phyloP scores from a whole-genome alignment of 2,113 vertebrate species.

The Caloenas nicobarica region DNA sequence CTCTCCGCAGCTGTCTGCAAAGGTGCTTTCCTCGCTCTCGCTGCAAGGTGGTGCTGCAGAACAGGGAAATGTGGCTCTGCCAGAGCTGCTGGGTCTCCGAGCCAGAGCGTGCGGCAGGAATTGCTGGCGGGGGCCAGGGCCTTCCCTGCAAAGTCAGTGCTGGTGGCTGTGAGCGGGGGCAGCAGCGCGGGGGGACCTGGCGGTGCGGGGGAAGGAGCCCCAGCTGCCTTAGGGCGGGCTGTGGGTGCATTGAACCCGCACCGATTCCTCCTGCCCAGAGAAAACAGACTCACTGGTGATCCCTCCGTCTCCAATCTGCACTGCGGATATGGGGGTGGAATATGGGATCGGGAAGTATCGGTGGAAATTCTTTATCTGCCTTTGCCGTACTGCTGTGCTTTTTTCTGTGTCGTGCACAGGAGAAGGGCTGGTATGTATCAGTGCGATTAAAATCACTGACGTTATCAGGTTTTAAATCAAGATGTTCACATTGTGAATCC shows the following conservation, averaged over 20 bases:
- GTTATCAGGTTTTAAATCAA: rapidly evolving
- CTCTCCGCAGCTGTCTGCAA: rapidly evolving
- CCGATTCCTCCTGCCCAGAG: not conserved
- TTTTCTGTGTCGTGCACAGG: rapidly evolving
- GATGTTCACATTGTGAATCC: rapidly evolving
- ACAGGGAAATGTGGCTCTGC: constrained; percentile 31
- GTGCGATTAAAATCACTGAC: not conserved
- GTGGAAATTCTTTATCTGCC: not conserved
- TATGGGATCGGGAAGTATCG: not conserved
- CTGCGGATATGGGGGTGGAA: rapidly evolving
- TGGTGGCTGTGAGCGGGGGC: rapidly evolving
- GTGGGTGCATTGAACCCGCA: not conserved
- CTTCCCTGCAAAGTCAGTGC: rapidly evolving
- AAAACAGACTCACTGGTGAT: rapidly evolving
- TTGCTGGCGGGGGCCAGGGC: not conserved
- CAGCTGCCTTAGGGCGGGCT: too few relatives aligned
- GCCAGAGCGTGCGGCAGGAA: not conserved
- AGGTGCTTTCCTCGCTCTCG: not conserved
- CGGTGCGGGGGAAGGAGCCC: not conserved
- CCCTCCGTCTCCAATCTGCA: not conserved
- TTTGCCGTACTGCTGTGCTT: rapidly evolving
- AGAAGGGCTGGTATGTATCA: not conserved
- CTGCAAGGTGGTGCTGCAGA: constrained; percentile 74
- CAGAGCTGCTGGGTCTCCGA: not conserved
- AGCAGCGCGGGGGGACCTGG: rapidly evolving